Percentiles rank a stretch among this genome's conserved stretches.
Evolutionary conservation across 2,888 invertebrate species (phyloP).

Genomic region (Chrysolina oricalcia): DNA sequence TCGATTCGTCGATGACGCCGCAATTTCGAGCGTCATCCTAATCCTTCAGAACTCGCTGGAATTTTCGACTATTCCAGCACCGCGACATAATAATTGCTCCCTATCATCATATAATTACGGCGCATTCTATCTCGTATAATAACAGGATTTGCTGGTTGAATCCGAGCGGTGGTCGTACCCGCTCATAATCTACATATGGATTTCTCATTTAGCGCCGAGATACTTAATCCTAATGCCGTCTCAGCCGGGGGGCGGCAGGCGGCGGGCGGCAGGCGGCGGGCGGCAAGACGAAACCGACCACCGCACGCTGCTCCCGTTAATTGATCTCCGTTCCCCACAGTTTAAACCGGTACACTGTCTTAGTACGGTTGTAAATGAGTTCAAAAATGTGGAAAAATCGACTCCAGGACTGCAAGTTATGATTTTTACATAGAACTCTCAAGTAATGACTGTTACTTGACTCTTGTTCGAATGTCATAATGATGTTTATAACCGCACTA

Average conservation of each 20-base stretch:
- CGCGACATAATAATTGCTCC: conserved; percentile 52
- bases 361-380: conserved; percentile 30
- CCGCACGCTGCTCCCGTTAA: conserved; percentile 63
- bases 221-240: conserved; percentile 67
- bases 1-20: background rate
- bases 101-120: conserved; percentile 54
- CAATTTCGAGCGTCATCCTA: background rate
- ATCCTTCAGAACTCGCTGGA: background rate
- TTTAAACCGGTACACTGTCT: conserved; percentile 62
- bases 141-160: conserved; percentile 59
- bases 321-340: conserved; percentile 66
- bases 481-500: too few species aligned
- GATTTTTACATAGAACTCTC: too few species aligned
- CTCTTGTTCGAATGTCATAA: too few species aligned
- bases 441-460: too few species aligned
- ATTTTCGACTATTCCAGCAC: conserved; percentile 38
- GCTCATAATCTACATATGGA: conserved; percentile 68
- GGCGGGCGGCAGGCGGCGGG: conserved; percentile 61
- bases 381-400: background rate
- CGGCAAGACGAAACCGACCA: conserved; percentile 38
- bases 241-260: conserved; percentile 56
- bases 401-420: too few species aligned
- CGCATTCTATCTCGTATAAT: conserved; percentile 53
- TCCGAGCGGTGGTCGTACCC: conserved; percentile 57
- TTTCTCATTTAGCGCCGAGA: conserved; percentile 66